A percentile compares a stretch with the other conserved stretches of the same genome.
phyloP scores from a whole-genome alignment of 2,888 invertebrate genomes.

The Scaptomyza cyrtandrae region DNA sequence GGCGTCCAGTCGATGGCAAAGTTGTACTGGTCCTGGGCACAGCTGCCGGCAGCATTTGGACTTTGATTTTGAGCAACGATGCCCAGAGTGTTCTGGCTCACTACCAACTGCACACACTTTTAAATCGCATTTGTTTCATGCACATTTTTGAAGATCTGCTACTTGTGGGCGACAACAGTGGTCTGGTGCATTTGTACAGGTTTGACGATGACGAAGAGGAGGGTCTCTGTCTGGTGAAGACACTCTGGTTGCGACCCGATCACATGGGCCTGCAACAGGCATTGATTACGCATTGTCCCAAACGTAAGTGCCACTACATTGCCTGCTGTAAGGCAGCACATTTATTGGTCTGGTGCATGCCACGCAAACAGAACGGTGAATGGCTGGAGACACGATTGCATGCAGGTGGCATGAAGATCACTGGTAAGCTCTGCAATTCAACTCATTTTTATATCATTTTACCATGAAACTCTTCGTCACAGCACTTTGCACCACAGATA shows the following conservation, averaged over 20 bases:
- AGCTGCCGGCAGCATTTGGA: slow-evolving; percentile 76
- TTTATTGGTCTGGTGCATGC: slow-evolving; percentile 73
- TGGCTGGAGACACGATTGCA: slow-evolving; percentile 57
- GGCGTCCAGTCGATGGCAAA: slow-evolving; percentile 41
- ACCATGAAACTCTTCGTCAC: slow-evolving; percentile 5
- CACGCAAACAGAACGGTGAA: slow-evolving; percentile 4
- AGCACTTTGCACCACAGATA: slow-evolving; percentile 68
- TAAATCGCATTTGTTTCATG: slow-evolving; percentile 70
- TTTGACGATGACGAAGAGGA: slow-evolving; percentile 13
- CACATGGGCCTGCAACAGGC: slow-evolving; percentile 72
- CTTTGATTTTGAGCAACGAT: slow-evolving; percentile 40
- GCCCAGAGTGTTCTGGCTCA: slow-evolving; percentile 33
- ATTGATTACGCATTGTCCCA: slow-evolving; percentile 47
- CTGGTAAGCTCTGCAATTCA: slow-evolving; percentile 51
- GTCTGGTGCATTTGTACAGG: slow-evolving; percentile 72
- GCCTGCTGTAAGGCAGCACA: slow-evolving; percentile 77
- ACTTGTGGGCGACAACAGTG: slow-evolving; percentile 68
- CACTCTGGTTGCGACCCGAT: slow-evolving; percentile 79
- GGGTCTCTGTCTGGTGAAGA: slow-evolving; percentile 51
- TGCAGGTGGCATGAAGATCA: slow-evolving; percentile 76
- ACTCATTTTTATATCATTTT: too few relatives aligned
- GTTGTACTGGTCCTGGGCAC: slow-evolving; percentile 64
- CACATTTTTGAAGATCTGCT: slow-evolving; percentile 61
- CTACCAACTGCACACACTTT: slow-evolving; percentile 53
- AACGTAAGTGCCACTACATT: slow-evolving; percentile 62